Conservation (phyloP, 1,140 invertebrate genomes). For the Aphaenogaster rudis region DNA sequence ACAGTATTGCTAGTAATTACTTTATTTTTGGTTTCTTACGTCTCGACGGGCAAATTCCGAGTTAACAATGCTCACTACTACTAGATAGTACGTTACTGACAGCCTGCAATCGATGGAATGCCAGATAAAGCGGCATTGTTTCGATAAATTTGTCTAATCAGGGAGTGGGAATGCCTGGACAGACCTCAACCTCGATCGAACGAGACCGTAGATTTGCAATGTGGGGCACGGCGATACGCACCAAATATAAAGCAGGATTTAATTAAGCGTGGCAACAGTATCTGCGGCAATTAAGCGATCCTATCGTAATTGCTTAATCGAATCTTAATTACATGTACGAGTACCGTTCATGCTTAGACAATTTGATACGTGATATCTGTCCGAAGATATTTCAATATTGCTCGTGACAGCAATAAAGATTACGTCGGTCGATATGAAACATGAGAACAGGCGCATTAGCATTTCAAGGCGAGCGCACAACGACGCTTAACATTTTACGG, state of each 20-base stretch:
- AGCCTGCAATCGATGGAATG: conserved; percentile 39
- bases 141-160: conserved; percentile 61
- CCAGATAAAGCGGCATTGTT: conserved; percentile 42
- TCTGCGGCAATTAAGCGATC: conserved; percentile 69
- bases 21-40: background rate
- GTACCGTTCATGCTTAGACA: conserved; percentile 62
- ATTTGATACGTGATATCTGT: conserved; percentile 68
- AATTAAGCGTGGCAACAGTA: conserved; percentile 69
- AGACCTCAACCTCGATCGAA: conserved; percentile 23
- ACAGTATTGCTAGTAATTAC: background rate
- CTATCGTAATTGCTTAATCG: conserved; percentile 77
- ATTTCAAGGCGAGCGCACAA: conserved; percentile 71
- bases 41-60: background rate
- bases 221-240: conserved; percentile 27
- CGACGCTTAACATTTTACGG: conserved; percentile 68
- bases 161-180: conserved; percentile 29
- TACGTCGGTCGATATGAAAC: conserved; percentile 68
- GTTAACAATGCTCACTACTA: conserved; percentile 4
- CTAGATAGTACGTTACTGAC: background rate
- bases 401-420: conserved; percentile 71
- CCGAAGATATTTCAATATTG: conserved; percentile 72
- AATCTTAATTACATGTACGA: conserved; percentile 70
- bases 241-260: conserved; percentile 61
- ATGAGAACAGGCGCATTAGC: conserved; percentile 72
- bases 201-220: conserved; percentile 22